Conservation (phyloP, 1,140 invertebrate genomes). For the Caenorhabditis tropicalis region DNA sequence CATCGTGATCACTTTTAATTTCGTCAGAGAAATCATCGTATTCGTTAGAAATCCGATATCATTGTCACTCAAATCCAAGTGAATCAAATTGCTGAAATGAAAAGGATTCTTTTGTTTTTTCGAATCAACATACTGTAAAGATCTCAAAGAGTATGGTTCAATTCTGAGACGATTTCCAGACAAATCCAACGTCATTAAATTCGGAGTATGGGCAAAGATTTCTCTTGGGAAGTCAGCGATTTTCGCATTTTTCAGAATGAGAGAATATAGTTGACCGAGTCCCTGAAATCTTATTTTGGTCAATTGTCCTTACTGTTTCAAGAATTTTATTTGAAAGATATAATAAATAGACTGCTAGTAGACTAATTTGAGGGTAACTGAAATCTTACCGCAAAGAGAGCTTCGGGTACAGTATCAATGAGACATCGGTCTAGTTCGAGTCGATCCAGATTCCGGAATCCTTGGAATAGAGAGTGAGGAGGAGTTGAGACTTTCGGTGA, state of each 20-base stretch:
- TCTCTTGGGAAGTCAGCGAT: conserved; percentile 51
- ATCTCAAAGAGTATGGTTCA: conserved; percentile 53
- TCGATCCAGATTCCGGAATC: conserved; percentile 54
- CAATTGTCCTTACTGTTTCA: not conserved
- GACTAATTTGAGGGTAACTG: too few relatives aligned
- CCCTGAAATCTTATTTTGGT: conserved; percentile 50
- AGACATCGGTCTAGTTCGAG: conserved; percentile 58
- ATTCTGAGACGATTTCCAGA: conserved; percentile 53
- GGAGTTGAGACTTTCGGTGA: conserved; percentile 14
- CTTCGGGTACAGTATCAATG: conserved; percentile 49
- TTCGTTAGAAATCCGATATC: conserved; percentile 55
- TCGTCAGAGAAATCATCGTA: conserved; percentile 42
- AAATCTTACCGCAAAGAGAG: conserved; percentile 47
- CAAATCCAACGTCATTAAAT: conserved; percentile 58
- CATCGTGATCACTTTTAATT: conserved; percentile 54
- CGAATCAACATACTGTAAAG: conserved; percentile 36
- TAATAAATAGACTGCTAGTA: too few relatives aligned
- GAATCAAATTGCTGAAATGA: conserved; percentile 53
- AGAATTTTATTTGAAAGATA: too few relatives aligned
- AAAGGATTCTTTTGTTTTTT: too few relatives aligned
- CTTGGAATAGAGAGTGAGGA: conserved; percentile 15
- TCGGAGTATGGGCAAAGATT: conserved; percentile 49
- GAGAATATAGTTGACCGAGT: conserved; percentile 55
- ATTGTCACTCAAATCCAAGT: conserved; percentile 59
- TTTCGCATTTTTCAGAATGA: conserved; percentile 55